phyloP scores from a whole-genome alignment of 2,797 vertebrate species.

The Synaphobranchus kaupii region DNA sequence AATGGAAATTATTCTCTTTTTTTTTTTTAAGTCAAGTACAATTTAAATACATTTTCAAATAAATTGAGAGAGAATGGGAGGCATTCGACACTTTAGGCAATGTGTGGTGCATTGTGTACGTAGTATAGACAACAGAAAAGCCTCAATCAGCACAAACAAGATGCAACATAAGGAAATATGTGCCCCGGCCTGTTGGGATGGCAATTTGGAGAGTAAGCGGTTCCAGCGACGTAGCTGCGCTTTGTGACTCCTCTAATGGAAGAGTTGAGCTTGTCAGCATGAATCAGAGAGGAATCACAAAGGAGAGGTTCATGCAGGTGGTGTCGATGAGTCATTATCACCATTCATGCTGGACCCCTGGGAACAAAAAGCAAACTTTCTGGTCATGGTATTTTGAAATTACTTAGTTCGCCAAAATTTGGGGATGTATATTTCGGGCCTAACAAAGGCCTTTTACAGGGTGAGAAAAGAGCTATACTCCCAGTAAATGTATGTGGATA shows the following conservation, averaged over 20 bases:
- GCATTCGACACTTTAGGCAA: background rate
- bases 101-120: too few relatives aligned
- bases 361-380: constrained; percentile 54
- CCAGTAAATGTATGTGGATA: constrained; percentile 44
- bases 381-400: constrained; percentile 54
- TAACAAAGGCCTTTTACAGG: constrained; percentile 47
- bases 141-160: background rate
- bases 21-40: background rate
- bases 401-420: constrained; percentile 56
- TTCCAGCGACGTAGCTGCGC: background rate
- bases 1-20: background rate
- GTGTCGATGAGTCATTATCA: constrained; percentile 52
- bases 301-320: constrained; percentile 50
- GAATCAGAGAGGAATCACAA: constrained; percentile 9
- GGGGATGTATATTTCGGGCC: constrained; percentile 38
- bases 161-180: background rate
- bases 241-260: background rate
- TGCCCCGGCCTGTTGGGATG: background rate
- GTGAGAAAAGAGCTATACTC: constrained; percentile 46
- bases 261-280: background rate
- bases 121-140: background rate
- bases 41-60: background rate
- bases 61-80: background rate
- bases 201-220: background rate
- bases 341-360: constrained; percentile 41